Percentiles rank a stretch among this genome's conserved stretches.
These are phyloP conservation scores for Pagrus major DNA, from an alignment of 2,113 vertebrate genomes.

Conservation along the genomic window DNA sequence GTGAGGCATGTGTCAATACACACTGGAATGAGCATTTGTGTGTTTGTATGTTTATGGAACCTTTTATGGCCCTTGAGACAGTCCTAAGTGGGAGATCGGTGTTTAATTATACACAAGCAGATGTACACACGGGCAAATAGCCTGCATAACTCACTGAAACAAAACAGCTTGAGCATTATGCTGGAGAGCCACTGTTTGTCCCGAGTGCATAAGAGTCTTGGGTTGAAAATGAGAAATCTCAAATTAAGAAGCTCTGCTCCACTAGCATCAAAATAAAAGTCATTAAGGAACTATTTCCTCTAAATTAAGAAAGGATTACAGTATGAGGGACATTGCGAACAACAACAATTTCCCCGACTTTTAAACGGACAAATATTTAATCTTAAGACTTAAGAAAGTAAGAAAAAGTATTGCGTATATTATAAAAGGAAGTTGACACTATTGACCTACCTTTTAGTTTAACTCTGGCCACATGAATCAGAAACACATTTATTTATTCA, in stretches of 20 bases:
- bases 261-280: slow-evolving; percentile 23
- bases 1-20: slow-evolving; percentile 50
- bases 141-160: slow-evolving; percentile 60
- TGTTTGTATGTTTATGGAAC: slow-evolving; percentile 49
- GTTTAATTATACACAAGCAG: slow-evolving; percentile 78
- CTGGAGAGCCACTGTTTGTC: slow-evolving; percentile 3
- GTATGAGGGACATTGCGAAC: no score
- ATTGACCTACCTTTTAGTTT: neutral
- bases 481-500: neutral
- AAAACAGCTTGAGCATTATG: slow-evolving; percentile 59
- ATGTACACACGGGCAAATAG: slow-evolving; percentile 69
- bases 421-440: no score
- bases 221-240: neutral
- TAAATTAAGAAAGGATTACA: neutral
- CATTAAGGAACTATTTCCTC: neutral
- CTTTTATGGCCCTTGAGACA: slow-evolving; percentile 63
- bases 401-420: no score
- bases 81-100: slow-evolving; percentile 66
- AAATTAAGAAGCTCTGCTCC: neutral
- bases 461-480: neutral
- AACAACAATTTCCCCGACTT: no score
- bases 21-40: slow-evolving; percentile 28
- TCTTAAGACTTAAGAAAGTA: no score
- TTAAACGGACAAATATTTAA: no score
- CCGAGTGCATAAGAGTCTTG: neutral